phyloP scores from a whole-genome alignment of 2,888 invertebrate genomes.

The Rhogogaster chlorosoma region DNA sequence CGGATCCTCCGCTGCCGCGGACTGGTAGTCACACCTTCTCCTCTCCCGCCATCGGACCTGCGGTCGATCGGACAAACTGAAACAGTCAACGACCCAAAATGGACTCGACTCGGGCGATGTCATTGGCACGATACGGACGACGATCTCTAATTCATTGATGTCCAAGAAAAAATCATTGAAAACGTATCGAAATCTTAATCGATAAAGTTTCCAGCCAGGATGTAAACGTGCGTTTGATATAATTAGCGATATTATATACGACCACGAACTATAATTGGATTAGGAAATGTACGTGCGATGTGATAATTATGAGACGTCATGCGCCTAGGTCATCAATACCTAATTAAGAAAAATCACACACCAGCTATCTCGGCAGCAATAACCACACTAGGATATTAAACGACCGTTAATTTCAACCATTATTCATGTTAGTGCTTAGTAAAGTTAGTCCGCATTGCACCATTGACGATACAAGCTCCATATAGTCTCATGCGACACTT shows the following conservation, averaged over 20 bases:
- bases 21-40: slow-evolving; percentile 90
- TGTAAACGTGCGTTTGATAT: not conserved
- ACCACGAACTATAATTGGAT: not conserved
- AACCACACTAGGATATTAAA: not conserved
- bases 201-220: not conserved
- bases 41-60: slow-evolving; percentile 85
- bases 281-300: not conserved
- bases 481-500: slow-evolving; percentile 34
- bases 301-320: not conserved
- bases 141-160: slow-evolving; percentile 2
- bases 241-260: not conserved
- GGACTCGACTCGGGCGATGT: slow-evolving; percentile 72
- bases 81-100: slow-evolving; percentile 75
- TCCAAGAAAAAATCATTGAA: not conserved
- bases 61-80: slow-evolving; percentile 90
- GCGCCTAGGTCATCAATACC: not conserved
- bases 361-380: not conserved
- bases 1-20: slow-evolving; percentile 71
- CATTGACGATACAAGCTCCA: slow-evolving; percentile 68
- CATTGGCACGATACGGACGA: slow-evolving; percentile 74
- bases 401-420: slow-evolving; percentile 1
- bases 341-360: not conserved
- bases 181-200: not conserved
- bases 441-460: slow-evolving; percentile 72
- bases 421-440: slow-evolving; percentile 38